Percentiles rank a stretch among this genome's conserved stretches.
Evolutionary conservation across 2,888 invertebrate genomes (phyloP).

Genomic region (Blastobasis lacticolella): DNA sequence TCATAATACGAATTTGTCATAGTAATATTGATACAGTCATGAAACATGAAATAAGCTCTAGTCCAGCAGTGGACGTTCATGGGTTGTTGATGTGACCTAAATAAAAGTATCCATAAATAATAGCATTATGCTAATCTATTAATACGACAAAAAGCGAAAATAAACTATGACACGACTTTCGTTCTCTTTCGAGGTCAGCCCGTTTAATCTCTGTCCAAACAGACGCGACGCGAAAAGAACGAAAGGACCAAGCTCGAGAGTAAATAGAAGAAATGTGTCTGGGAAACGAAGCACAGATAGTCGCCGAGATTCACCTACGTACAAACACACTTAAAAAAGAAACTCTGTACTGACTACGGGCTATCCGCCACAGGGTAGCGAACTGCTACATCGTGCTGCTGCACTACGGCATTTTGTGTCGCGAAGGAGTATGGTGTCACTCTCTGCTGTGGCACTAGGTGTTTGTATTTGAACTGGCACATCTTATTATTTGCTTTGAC

Average conservation of each 20-base stretch:
- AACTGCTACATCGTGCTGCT: no score
- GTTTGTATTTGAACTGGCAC: conserved; percentile 34
- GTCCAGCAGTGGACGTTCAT: no score
- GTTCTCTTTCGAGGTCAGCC: conserved; percentile 37
- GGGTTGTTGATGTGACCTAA: no score
- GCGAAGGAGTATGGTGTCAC: conserved; percentile 16
- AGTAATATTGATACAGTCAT: no score
- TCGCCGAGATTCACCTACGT: conserved; percentile 36
- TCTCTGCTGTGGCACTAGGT: conserved; percentile 37
- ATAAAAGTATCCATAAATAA: no score
- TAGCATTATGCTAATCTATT: no score
- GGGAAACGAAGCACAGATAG: conserved; percentile 47
- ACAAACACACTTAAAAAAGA: neutral
- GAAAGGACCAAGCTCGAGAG: conserved; percentile 50
- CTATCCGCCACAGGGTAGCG: no score
- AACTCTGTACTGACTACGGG: no score
- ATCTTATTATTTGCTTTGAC: conserved; percentile 54
- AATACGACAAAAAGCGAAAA: no score
- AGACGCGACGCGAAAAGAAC: conserved; percentile 37
- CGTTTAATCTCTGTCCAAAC: conserved; percentile 26
- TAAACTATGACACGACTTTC: conserved; percentile 24
- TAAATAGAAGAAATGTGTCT: conserved; percentile 40
- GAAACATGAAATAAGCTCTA: no score
- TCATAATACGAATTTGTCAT: no score
- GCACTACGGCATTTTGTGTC: neutral